These are phyloP conservation scores for Grammomys surdaster DNA, from an alignment of 2,113 vertebrate genomes.

Conservation along the genomic window DNA sequence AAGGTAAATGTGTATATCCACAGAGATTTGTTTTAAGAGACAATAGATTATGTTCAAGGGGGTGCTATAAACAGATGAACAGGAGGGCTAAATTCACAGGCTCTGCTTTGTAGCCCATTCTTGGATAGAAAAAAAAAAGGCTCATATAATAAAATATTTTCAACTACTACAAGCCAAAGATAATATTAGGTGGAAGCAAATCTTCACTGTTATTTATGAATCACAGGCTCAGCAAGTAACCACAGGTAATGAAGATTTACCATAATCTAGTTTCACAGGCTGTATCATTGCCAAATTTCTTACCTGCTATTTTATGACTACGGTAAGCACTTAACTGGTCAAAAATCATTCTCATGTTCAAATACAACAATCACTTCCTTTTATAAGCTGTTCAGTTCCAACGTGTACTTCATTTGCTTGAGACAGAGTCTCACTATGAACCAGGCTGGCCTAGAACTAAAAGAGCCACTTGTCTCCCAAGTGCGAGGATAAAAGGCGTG, in stretches of 20 bases:
- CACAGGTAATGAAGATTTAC: not conserved
- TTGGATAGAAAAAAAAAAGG: constrained; percentile 30
- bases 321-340: not conserved
- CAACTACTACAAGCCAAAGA: constrained; percentile 18
- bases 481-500: not conserved
- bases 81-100: not conserved
- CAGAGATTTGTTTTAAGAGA: constrained; percentile 11
- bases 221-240: not conserved
- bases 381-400: not conserved
- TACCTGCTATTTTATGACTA: not conserved
- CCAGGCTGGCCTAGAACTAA: not conserved
- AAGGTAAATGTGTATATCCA: not conserved
- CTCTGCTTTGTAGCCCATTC: not conserved
- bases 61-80: not conserved
- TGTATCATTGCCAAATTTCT: not conserved
- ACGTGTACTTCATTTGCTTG: not conserved
- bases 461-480: not conserved
- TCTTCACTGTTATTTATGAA: not conserved
- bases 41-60: not conserved
- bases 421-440: not conserved
- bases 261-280: not conserved
- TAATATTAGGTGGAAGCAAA: constrained; percentile 44
- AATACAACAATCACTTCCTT: not conserved
- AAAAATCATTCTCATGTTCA: constrained; percentile 20
- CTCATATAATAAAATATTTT: not conserved